These are phyloP conservation scores for Macroglossus sobrinus DNA, from an alignment of 2,113 vertebrate species.

Conservation along the genomic window DNA sequence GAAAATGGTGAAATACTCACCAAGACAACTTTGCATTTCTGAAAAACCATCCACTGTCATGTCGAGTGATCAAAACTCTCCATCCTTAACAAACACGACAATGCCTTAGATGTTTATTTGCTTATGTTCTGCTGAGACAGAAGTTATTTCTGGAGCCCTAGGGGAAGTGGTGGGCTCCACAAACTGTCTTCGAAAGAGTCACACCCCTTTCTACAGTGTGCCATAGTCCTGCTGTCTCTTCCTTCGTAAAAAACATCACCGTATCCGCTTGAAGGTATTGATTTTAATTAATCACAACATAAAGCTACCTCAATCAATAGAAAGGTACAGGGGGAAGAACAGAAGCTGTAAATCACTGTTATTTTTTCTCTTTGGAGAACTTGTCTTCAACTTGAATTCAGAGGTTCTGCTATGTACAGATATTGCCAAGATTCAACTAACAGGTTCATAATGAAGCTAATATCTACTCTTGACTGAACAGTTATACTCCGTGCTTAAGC, in stretches of 20 bases:
- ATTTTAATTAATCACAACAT: constrained; percentile 74
- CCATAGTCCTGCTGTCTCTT: not conserved
- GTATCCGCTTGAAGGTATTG: constrained; percentile 51
- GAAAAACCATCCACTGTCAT: not conserved
- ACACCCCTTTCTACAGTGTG: not conserved
- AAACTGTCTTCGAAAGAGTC: not conserved
- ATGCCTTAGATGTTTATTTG: not conserved
- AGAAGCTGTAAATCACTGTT: constrained; percentile 59
- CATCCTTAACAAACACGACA: not conserved
- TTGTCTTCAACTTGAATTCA: constrained; percentile 54
- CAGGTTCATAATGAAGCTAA: not conserved
- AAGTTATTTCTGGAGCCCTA: not conserved
- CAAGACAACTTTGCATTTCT: not conserved
- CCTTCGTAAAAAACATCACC: constrained; percentile 15
- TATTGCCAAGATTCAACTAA: not conserved
- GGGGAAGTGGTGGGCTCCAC: not conserved
- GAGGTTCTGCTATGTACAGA: not conserved
- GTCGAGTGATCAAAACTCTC: not conserved
- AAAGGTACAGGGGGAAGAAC: constrained; percentile 17
- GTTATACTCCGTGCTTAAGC: not conserved
- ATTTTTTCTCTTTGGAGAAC: constrained; percentile 48
- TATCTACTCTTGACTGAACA: not conserved
- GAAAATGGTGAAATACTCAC: not conserved
- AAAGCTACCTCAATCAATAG: constrained; percentile 51
- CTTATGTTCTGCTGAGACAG: not conserved